phyloP scores from a whole-genome alignment of 2,888 invertebrate species.

The Caenorhabditis auriculariae region DNA sequence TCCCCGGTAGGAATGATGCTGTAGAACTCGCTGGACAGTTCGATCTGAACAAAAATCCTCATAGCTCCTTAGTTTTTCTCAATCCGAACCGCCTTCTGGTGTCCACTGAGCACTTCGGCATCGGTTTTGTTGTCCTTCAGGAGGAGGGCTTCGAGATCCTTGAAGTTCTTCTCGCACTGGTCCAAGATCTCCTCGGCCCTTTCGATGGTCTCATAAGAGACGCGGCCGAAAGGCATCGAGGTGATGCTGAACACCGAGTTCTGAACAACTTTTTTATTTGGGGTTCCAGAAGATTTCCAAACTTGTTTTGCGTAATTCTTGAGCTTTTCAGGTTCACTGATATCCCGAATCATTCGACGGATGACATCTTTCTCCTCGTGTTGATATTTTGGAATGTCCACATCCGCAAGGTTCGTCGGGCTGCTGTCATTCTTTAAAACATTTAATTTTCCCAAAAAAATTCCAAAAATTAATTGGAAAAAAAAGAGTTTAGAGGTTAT shows the following conservation, averaged over 20 bases:
- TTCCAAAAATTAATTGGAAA: too few species aligned
- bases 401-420: conserved; percentile 19
- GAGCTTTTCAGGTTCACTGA: conserved; percentile 61
- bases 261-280: conserved; percentile 1
- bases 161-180: conserved; percentile 18
- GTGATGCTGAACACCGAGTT: not conserved
- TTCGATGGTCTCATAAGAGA: conserved; percentile 29
- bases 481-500: too few species aligned
- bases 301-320: conserved; percentile 29
- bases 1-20: conserved; percentile 66
- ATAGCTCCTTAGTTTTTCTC: not conserved
- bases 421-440: too few species aligned
- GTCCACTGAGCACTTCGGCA: not conserved
- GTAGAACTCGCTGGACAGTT: conserved; percentile 67
- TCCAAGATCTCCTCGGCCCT: conserved; percentile 23
- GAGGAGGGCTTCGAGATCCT: conserved; percentile 4
- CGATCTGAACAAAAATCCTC: conserved; percentile 48
- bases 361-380: conserved; percentile 24
- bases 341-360: conserved; percentile 60
- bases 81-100: not conserved
- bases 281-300: conserved; percentile 1
- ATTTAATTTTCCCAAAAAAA: too few species aligned
- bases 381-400: conserved; percentile 13
- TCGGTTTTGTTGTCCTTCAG: not conserved
- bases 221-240: conserved; percentile 31